These are phyloP conservation scores for Limnephilus marmoratus DNA, from an alignment of 2,888 invertebrate species.

Conservation along the genomic window DNA sequence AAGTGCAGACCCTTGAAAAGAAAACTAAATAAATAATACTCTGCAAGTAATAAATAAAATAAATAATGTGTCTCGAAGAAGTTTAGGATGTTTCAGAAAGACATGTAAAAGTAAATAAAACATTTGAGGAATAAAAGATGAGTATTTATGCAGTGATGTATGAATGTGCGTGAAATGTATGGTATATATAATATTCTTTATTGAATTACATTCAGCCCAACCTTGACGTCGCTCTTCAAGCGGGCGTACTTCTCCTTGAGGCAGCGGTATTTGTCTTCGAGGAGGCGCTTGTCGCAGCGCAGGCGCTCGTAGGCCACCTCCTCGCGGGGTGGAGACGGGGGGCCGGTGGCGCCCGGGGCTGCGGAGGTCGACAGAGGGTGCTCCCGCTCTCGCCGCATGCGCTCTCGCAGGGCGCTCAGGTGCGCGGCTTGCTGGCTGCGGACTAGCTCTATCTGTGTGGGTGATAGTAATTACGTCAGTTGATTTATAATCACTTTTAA, in stretches of 20 bases:
- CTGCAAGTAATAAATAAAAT: too few species aligned
- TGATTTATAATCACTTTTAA: constrained; percentile 30
- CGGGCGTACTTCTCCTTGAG: constrained; percentile 89
- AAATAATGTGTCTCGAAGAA: too few species aligned
- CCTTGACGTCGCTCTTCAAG: constrained; percentile 87
- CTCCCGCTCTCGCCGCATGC: constrained; percentile 78
- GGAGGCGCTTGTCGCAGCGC: constrained; percentile 82
- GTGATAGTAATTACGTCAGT: constrained; percentile 60
- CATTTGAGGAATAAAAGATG: neutral
- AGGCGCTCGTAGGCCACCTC: constrained; percentile 80
- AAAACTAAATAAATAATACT: too few species aligned
- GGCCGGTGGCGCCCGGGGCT: constrained; percentile 66
- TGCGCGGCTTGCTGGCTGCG: constrained; percentile 83
- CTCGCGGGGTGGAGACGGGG: constrained; percentile 74
- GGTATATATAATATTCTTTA: neutral
- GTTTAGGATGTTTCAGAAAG: too few species aligned
- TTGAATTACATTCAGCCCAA: constrained; percentile 67
- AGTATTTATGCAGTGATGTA: neutral
- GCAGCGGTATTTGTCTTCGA: constrained; percentile 88
- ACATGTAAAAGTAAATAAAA: too few species aligned
- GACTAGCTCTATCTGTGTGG: constrained; percentile 81
- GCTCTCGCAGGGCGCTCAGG: constrained; percentile 80
- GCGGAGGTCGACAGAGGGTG: constrained; percentile 72
- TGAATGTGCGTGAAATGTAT: neutral
- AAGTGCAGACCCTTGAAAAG: too few species aligned